Evolutionary conservation across 2,888 invertebrate genomes (phyloP), one percentile per base, ranked within the genome.

Genomic region (Drosophila antonietae): DNA sequence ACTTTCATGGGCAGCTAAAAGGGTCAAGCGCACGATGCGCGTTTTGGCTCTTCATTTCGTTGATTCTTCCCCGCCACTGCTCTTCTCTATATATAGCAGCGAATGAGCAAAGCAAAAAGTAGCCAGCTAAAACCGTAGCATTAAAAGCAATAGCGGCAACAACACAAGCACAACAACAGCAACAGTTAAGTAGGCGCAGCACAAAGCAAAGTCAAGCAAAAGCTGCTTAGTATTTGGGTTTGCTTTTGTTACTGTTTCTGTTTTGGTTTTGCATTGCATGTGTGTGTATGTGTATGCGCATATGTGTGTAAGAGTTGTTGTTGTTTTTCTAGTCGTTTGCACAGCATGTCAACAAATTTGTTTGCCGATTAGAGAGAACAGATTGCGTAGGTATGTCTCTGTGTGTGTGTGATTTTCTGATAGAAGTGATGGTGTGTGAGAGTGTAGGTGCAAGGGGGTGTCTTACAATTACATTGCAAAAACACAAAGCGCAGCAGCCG

Each of bases 321-420:
- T 31, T 41, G n/a, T 59, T 70, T 59, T 66, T 71, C 53, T 58
- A 64, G 71, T 56, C 62, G 56, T 71, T 75, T 73, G 62, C 79
- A 47, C 56, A 59, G 69, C 73, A 73, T 78, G 83, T 81, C 83
- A 72, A 81, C 78, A 76, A 83, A 85, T 83, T 81, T 81, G 81
- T 73, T 73, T 68, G 66, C 69, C 81, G 75, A 74, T 74, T 68
- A 83, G 83, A 85, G 81, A 62, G 64, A 66, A 53, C 58, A 73
- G 72, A 80, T 75, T 68, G 60, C 44, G 35, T 66, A 53, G 20
- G 43, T 52, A 39, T 65, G 44, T 44, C 39, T 58, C 43, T 49
- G 18, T 74, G 33, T 69, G 51, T 43, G 28, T 10, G 43, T 37
- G 60, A 18, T 44, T 51, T 47, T 47, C 46, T 18, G 47, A 31